Evolutionary conservation across 2,113 vertebrate genomes (phyloP).

Genomic region (Chionis minor): DNA sequence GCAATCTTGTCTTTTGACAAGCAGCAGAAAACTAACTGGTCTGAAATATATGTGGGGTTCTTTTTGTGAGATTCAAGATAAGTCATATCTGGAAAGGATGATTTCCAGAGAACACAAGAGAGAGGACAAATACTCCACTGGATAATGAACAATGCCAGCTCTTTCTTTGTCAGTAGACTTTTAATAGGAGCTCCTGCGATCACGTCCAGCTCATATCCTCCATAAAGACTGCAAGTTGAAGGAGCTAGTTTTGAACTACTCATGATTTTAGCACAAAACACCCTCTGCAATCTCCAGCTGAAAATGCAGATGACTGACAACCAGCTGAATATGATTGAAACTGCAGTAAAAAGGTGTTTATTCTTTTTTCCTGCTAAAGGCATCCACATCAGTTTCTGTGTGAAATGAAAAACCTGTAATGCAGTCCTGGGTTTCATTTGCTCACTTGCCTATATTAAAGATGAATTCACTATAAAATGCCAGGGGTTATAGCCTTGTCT

Average conservation of each 20-base stretch:
- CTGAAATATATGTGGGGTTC: background rate
- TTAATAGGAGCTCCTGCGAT: background rate
- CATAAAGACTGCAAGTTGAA: background rate
- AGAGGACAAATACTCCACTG: background rate
- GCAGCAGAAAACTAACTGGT: background rate
- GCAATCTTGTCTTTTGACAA: background rate
- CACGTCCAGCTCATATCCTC: background rate
- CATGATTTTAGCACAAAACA: background rate
- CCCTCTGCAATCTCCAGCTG: background rate
- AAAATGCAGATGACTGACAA: background rate
- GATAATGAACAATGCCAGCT: background rate
- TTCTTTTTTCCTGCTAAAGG: background rate
- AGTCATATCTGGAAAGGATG: background rate
- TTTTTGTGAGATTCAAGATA: background rate
- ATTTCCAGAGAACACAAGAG: background rate
- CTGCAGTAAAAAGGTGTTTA: background rate
- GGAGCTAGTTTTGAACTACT: background rate
- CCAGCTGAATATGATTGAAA: background rate
- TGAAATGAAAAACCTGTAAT: background rate
- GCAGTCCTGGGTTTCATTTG: background rate
- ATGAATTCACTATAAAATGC: background rate
- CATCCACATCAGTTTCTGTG: background rate
- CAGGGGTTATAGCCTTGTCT: background rate
- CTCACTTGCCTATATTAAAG: background rate
- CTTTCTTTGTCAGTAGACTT: background rate